Conservation (phyloP, 2,797 vertebrate species). For the Hemitrygon akajei region DNA sequence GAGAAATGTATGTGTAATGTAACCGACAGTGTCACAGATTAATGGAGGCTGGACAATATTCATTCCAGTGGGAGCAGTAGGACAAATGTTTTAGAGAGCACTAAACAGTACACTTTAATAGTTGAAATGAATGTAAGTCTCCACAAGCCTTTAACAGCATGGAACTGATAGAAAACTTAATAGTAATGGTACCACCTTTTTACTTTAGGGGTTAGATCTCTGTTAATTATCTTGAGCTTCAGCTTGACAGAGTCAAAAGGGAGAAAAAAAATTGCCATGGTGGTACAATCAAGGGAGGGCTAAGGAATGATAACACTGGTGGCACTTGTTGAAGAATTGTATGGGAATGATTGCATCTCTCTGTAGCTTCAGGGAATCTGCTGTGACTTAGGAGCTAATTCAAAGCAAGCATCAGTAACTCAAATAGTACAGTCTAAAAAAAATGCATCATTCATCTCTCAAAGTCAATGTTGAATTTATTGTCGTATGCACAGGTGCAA, state of each 20-base stretch:
- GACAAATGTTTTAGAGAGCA: background rate
- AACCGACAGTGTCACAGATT: background rate
- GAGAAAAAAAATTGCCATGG: background rate
- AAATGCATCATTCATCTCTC: background rate
- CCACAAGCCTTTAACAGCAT: too few relatives aligned
- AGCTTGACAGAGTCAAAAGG: background rate
- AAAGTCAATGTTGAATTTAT: too few relatives aligned
- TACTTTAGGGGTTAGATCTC: too few relatives aligned
- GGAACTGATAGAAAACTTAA: too few relatives aligned
- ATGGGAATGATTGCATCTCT: too few relatives aligned
- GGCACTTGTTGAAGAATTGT: background rate
- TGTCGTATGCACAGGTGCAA: too few relatives aligned
- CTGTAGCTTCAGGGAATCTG: background rate
- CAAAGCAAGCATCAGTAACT: too few relatives aligned
- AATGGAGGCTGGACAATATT: background rate
- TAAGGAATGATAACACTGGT: background rate
- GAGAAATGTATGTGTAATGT: background rate
- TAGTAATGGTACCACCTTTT: too few relatives aligned
- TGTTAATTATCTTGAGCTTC: too few relatives aligned
- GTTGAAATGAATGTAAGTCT: too few relatives aligned
- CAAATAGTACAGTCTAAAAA: background rate
- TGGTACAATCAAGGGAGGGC: background rate
- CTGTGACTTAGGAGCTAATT: background rate
- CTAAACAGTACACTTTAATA: too few relatives aligned
- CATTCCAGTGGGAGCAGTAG: background rate